phyloP scores from a whole-genome alignment of 2,888 invertebrate genomes.

The Folsomia manolachei region DNA sequence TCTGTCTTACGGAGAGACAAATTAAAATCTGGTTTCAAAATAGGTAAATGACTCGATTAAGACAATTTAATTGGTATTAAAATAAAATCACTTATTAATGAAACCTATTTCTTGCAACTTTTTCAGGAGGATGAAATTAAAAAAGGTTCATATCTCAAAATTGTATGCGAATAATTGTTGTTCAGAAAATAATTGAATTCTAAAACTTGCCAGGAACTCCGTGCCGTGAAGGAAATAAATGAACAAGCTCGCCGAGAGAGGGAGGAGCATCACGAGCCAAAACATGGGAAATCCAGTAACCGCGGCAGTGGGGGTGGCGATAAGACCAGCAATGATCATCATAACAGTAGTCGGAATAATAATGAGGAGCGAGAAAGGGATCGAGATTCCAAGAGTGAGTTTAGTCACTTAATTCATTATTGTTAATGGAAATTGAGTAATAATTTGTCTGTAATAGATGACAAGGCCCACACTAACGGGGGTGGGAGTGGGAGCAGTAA shows the following conservation, averaged over 20 bases:
- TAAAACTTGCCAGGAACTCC: too few relatives aligned
- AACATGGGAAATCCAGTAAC: slow-evolving; percentile 60
- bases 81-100: not conserved
- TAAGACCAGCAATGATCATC: slow-evolving; percentile 16
- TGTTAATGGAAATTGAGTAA: not conserved
- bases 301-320: slow-evolving; percentile 15
- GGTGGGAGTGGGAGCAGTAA: slow-evolving; percentile 40
- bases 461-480: not conserved
- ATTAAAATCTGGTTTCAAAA: slow-evolving; percentile 97
- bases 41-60: slow-evolving; percentile 66
- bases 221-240: slow-evolving; percentile 92
- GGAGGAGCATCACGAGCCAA: slow-evolving; percentile 87
- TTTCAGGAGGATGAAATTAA: not conserved
- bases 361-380: not conserved
- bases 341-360: not conserved
- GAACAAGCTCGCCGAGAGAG: slow-evolving; percentile 86
- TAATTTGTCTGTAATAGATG: not conserved
- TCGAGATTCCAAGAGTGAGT: too few relatives aligned
- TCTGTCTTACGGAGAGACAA: slow-evolving; percentile 93
- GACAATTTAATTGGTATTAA: not conserved
- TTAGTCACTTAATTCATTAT: not conserved
- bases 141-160: slow-evolving; percentile 49
- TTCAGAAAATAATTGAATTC: too few relatives aligned
- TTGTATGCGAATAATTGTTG: too few relatives aligned
- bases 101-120: not conserved